Evolutionary conservation across 2,888 invertebrate species (phyloP).

Genomic region (Vanessa cardui): DNA sequence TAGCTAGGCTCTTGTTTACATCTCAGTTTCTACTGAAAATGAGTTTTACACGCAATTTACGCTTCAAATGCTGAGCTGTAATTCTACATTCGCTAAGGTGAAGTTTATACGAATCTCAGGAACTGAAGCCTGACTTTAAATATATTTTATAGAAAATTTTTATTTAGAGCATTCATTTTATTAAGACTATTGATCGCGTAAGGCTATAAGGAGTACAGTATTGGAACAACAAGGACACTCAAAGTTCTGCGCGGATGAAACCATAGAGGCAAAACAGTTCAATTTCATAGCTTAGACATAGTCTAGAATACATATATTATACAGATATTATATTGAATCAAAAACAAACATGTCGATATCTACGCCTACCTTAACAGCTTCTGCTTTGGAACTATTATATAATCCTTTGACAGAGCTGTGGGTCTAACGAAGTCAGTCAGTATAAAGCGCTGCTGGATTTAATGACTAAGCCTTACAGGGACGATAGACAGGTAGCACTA

Average conservation of each 20-base stretch:
- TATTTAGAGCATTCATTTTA: too few relatives aligned
- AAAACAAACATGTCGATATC: slow-evolving; percentile 1
- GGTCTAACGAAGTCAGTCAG: slow-evolving; percentile 32
- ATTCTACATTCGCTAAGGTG: background rate
- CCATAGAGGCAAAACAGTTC: too few relatives aligned
- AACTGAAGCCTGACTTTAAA: too few relatives aligned
- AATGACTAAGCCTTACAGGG: slow-evolving; percentile 53
- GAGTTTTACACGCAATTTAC: background rate
- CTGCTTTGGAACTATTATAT: slow-evolving; percentile 26
- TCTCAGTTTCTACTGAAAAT: slow-evolving; percentile 21
- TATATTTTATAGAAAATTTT: too few relatives aligned
- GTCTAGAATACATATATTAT: background rate
- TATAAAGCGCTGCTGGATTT: slow-evolving; percentile 34
- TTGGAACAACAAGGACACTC: too few relatives aligned
- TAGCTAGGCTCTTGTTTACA: slow-evolving; percentile 23
- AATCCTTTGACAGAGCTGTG: slow-evolving; percentile 29
- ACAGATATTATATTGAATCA: background rate
- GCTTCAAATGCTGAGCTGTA: background rate
- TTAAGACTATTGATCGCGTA: too few relatives aligned
- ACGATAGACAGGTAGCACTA: slow-evolving; percentile 55
- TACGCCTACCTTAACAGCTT: slow-evolving; percentile 7
- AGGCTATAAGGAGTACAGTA: too few relatives aligned
- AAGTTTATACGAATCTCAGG: too few relatives aligned
- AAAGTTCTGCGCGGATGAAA: too few relatives aligned
- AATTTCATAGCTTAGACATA: too few relatives aligned